Evolutionary conservation across 2,113 vertebrate genomes (phyloP), one percentile per base, ranked within the genome.

Genomic region (Silurus glanis): DNA sequence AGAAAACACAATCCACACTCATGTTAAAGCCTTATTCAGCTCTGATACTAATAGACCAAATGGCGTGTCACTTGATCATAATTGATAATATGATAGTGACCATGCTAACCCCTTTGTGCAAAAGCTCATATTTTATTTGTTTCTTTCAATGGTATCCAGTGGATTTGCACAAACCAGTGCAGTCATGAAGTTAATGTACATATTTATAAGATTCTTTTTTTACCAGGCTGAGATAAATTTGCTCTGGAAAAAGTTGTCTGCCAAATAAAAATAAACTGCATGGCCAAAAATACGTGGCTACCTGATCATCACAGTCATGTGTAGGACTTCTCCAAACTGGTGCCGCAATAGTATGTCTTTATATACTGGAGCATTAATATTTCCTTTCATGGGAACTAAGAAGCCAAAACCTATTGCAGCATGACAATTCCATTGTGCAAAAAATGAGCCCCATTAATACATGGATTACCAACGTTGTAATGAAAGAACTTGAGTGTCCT

Each of bases 1-100:
- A 21, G 89, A 45, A 83, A 85, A 80, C 14, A 53, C 47, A 64
- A 49, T 85, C 61, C 3, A 59, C 9, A 13, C 19, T 59, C 56
- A 23, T 80, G 19, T 80, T 9, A 80, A 61, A 80, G 56, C 28
- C 53, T 25, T 8, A 56, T 56, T 78, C 75, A 53, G 21, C 23
- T 79, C 53, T 28, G 75, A 56, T 79, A 25, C 9, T 37, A 9
- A 80, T 23, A 16, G 28, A 80, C 37, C 25, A 47, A 9, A 59
- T 28, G 1, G 1, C 5, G 7, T 14, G 12, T 3, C 37, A 37
- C 37, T 37, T 37, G 37, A 37, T 37, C 37, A 37, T 37, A 37
- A 37, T 37, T 37, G 37, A 37, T 37, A 62, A 23, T n/a, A 3
- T 10, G 21, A 64, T 13, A 14, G 5, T 67, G 25, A 37, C n/a